These are phyloP conservation scores for Microtus oregoni DNA, from an alignment of 2,113 vertebrate genomes.

Conservation along the genomic window DNA sequence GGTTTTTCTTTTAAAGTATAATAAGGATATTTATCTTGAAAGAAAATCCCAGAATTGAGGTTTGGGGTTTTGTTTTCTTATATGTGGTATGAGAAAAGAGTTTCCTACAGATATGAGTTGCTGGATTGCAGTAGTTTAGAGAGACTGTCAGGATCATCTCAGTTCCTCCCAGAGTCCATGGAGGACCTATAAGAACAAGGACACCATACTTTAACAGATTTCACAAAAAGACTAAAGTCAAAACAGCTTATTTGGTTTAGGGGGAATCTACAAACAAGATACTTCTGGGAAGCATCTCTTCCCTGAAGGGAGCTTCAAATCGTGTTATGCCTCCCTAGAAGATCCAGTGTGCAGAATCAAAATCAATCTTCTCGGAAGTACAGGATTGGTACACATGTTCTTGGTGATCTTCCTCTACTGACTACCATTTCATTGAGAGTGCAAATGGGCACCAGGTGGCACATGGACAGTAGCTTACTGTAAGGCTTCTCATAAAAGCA, in stretches of 20 bases:
- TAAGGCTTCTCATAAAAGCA: background rate
- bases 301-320: background rate
- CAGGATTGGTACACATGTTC: background rate
- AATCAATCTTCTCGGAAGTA: background rate
- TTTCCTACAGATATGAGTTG: slow-evolving; percentile 6
- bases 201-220: background rate
- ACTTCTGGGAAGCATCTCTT: background rate
- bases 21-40: background rate
- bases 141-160: background rate
- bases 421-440: background rate
- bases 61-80: background rate
- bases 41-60: background rate
- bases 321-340: background rate
- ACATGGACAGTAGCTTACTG: background rate
- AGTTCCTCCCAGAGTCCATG: background rate
- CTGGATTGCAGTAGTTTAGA: background rate
- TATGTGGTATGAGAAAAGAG: background rate
- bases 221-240: background rate
- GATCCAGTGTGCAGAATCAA: background rate
- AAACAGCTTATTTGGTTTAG: background rate
- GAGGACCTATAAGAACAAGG: background rate
- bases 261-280: background rate
- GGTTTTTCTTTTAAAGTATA: background rate
- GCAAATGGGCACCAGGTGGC: background rate
- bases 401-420: background rate